Evolutionary conservation across 2,888 invertebrate genomes (phyloP).

Genomic region (Drosophila subsilvestris): DNA sequence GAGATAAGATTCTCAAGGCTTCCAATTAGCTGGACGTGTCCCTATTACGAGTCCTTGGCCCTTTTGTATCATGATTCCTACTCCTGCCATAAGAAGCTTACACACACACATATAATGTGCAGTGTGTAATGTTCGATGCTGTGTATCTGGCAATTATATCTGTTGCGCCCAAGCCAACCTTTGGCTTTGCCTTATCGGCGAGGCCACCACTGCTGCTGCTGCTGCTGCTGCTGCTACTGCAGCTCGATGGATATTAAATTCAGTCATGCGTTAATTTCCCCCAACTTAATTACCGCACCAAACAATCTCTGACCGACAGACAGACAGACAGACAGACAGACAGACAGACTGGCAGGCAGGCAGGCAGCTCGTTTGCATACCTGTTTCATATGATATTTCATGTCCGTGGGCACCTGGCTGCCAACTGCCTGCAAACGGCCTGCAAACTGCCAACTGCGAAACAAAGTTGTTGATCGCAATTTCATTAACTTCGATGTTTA

Average conservation of each 20-base stretch:
- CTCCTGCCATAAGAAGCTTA: neutral
- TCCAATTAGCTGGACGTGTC: neutral
- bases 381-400: conserved; percentile 7
- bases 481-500: conserved; percentile 50
- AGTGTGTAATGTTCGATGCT: neutral
- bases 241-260: conserved; percentile 42
- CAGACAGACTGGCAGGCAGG: too few relatives aligned
- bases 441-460: conserved; percentile 3
- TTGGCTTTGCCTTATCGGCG: conserved; percentile 4
- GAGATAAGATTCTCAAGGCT: neutral
- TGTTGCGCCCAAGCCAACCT: neutral
- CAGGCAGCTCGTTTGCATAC: conserved; percentile 41
- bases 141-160: neutral
- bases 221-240: neutral
- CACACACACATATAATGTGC: too few relatives aligned
- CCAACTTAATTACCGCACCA: conserved; percentile 48
- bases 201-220: neutral
- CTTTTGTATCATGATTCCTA: neutral
- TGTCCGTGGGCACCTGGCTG: conserved; percentile 1
- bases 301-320: conserved; percentile 17
- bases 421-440: too few relatives aligned
- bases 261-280: conserved; percentile 56
- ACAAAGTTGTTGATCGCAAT: conserved; percentile 39
- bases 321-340: neutral
- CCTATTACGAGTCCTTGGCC: too few relatives aligned